Base-by-base conservation (phyloP, 2,113 vertebrate genomes). In the Scomber japonicus region DNA sequence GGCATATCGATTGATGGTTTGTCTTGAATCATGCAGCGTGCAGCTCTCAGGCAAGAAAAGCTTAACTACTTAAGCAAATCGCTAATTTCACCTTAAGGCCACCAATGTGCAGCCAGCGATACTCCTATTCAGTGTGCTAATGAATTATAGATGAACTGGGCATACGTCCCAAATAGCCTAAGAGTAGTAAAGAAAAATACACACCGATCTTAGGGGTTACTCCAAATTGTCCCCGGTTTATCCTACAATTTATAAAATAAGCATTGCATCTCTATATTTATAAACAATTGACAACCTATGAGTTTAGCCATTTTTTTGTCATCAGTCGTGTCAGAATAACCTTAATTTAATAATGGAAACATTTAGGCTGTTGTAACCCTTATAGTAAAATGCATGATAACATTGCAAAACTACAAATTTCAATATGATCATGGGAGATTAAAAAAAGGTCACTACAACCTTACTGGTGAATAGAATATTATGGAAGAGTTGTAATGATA, bases 41-140 rank as follows among this genome's bases (percentile, higher is more conserved):
- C 96, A 97, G 97, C 97, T 98, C 97, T 97, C 95, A 96, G 96
- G 95, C 93, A 94, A 94, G 92, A 91, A 97, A 97, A 96, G 96
- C 97, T 99, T 98, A 99, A 99, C 98, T 98, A 97, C 97, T 99
- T 99, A 99, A 99, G 97, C 98, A 99, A 99, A 99, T 98, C 98
- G 97, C 97, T 99, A 99, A 99, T 99, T 99, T 99, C 97, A 99
- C 98, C 97, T 99, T 97, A 97, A 99, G 97, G 98, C 98, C 98
- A 98, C 97, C 97, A 98, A 97, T 98, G 97, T 98, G 98, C 96
- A 97, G 97, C 96, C 97, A 97, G 97, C 97, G 97, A 99, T 97
- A 98, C 97, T 97, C 96, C 92, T 95, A 97, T 97, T 96, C 97
- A 96, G 96, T 94, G 96, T 93, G 95, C 96, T 97, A 96, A 99